Conservation (phyloP, 2,797 vertebrate genomes). For the Sphaeramia orbicularis region DNA sequence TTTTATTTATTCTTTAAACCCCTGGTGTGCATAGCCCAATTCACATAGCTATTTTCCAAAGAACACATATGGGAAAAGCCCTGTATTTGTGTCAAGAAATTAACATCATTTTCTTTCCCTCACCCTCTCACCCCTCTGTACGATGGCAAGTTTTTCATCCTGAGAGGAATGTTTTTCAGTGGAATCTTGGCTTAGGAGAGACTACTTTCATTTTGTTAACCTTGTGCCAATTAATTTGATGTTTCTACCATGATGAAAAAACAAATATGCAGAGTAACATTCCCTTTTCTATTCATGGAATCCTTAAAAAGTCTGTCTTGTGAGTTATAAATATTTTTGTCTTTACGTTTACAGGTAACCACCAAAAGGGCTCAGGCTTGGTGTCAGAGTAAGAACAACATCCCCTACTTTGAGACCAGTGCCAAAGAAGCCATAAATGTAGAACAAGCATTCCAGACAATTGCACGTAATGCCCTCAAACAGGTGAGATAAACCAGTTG, state of each 20-base stretch:
- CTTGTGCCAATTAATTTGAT: background rate
- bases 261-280: background rate
- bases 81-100: too few relatives aligned
- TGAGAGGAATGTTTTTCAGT: background rate
- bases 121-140: too few relatives aligned
- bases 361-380: slow-evolving; percentile 95
- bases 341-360: slow-evolving; percentile 85
- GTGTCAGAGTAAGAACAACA: slow-evolving; percentile 99
- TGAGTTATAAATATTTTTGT: background rate
- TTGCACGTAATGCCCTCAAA: slow-evolving; percentile 96
- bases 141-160: too few relatives aligned
- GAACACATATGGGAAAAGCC: too few relatives aligned
- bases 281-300: background rate
- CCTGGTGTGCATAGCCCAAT: too few relatives aligned
- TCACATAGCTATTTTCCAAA: too few relatives aligned
- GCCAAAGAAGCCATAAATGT: slow-evolving; percentile 98
- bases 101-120: too few relatives aligned
- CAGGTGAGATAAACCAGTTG: slow-evolving; percentile 82
- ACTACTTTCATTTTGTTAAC: background rate
- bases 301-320: background rate
- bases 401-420: slow-evolving; percentile 97
- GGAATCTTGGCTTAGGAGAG: background rate
- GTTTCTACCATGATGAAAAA: background rate
- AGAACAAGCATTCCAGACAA: slow-evolving; percentile 97
- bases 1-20: too few relatives aligned